A percentile compares a stretch with the other conserved stretches of the same genome.
These are phyloP conservation scores for Coenonympha arcania DNA, from an alignment of 2,888 invertebrate genomes.

Conservation along the genomic window DNA sequence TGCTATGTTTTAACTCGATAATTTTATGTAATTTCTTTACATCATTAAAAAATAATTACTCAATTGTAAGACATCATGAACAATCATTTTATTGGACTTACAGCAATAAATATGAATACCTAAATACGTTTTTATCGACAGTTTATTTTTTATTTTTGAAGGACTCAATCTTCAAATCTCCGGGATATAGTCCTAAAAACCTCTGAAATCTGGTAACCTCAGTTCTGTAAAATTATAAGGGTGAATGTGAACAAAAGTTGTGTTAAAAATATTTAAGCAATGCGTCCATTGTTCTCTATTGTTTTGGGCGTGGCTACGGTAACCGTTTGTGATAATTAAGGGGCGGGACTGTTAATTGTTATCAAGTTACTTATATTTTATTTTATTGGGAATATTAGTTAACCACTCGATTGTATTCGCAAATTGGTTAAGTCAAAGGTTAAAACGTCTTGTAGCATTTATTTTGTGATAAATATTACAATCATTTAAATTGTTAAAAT, in stretches of 20 bases:
- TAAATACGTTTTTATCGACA: background rate
- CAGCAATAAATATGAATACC: background rate
- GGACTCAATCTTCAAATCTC: background rate
- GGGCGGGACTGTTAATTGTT: slow-evolving; percentile 12
- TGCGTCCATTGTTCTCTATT: slow-evolving; percentile 17
- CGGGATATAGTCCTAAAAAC: background rate
- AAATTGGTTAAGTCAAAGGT: background rate
- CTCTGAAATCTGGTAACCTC: background rate
- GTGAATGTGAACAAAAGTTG: slow-evolving; percentile 12
- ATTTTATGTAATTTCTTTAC: no score
- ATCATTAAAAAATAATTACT: no score
- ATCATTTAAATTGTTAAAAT: no score
- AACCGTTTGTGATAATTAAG: slow-evolving; percentile 19
- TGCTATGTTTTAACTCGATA: no score
- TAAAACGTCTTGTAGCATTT: no score
- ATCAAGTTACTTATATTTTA: slow-evolving; percentile 5
- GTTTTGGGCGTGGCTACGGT: slow-evolving; percentile 21
- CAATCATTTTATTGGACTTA: no score
- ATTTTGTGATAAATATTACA: no score
- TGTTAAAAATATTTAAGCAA: slow-evolving; percentile 16
- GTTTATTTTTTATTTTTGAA: background rate
- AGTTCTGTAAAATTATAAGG: slow-evolving; percentile 6
- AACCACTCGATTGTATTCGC: background rate
- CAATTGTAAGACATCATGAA: no score
- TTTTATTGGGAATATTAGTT: slow-evolving; percentile 1